Percentiles rank a stretch among this genome's conserved stretches.
These are phyloP conservation scores for Sorex araneus DNA, from an alignment of 2,113 vertebrate genomes.

Conservation along the genomic window DNA sequence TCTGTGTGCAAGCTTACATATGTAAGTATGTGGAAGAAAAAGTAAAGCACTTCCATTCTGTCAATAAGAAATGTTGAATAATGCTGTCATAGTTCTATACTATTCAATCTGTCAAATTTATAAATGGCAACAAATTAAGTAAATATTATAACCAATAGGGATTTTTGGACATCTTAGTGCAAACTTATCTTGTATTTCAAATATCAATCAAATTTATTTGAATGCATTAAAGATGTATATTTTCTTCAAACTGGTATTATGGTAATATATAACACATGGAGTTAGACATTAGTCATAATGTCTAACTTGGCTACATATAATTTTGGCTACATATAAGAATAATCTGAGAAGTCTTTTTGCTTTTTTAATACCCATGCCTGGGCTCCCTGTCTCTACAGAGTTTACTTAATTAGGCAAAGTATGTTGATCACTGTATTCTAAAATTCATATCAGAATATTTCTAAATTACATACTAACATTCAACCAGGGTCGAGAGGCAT, in stretches of 20 bases:
- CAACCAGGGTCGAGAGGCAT: not conserved
- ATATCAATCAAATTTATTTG: conserved; percentile 65
- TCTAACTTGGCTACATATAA: too few relatives aligned
- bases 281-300: conserved; percentile 46
- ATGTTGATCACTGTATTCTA: conserved; percentile 17
- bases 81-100: not conserved
- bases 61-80: not conserved
- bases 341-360: not conserved
- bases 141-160: not conserved
- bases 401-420: conserved; percentile 43
- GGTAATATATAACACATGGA: conserved; percentile 21
- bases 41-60: not conserved
- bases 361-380: not conserved
- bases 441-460: conserved; percentile 37
- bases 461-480: not conserved
- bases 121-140: conserved; percentile 15
- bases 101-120: conserved; percentile 30
- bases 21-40: not conserved
- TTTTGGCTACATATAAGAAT: conserved; percentile 42
- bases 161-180: conserved; percentile 61
- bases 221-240: conserved; percentile 62
- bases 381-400: not conserved
- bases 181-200: conserved; percentile 46
- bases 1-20: not conserved
- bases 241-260: conserved; percentile 49